Evolutionary conservation across 2,113 vertebrate genomes (phyloP).

Genomic region (Thalassoma bifasciatum): DNA sequence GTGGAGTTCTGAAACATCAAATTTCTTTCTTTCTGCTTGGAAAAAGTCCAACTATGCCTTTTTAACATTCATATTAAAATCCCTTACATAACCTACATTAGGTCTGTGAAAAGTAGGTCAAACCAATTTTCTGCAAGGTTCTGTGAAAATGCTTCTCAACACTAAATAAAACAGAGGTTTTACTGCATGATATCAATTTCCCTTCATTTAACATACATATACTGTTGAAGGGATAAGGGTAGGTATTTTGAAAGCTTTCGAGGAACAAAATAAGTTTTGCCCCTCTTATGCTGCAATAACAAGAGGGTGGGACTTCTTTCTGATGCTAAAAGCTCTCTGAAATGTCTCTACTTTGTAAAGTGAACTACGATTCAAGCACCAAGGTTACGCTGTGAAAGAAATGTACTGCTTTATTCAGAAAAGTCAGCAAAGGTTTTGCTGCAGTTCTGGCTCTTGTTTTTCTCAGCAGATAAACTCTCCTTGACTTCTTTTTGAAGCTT

Average conservation of each 20-base stretch:
- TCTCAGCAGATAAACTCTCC: not conserved
- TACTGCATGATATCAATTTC: not conserved
- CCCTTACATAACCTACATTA: too few relatives aligned
- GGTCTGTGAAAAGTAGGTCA: too few relatives aligned
- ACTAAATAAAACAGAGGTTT: slow-evolving; percentile 1
- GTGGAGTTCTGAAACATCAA: too few relatives aligned
- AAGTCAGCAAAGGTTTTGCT: not conserved
- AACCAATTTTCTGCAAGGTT: too few relatives aligned
- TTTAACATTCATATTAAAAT: too few relatives aligned
- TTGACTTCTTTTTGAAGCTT: slow-evolving; percentile 11
- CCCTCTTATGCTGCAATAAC: not conserved
- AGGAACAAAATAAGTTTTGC: not conserved
- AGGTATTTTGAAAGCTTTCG: not conserved
- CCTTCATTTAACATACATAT: too few relatives aligned
- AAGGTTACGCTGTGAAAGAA: slow-evolving; percentile 5
- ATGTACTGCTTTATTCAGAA: not conserved
- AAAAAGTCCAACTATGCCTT: too few relatives aligned
- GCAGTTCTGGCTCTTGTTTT: not conserved
- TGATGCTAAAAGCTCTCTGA: not conserved
- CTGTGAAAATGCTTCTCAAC: too few relatives aligned
- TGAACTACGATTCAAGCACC: slow-evolving; percentile 1
- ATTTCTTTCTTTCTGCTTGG: too few relatives aligned
- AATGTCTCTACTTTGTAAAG: slow-evolving; percentile 13
- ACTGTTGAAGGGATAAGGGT: too few relatives aligned
- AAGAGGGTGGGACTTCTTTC: not conserved